phyloP scores from a whole-genome alignment of 2,888 invertebrate species.

The Hymenopus coronatus region DNA sequence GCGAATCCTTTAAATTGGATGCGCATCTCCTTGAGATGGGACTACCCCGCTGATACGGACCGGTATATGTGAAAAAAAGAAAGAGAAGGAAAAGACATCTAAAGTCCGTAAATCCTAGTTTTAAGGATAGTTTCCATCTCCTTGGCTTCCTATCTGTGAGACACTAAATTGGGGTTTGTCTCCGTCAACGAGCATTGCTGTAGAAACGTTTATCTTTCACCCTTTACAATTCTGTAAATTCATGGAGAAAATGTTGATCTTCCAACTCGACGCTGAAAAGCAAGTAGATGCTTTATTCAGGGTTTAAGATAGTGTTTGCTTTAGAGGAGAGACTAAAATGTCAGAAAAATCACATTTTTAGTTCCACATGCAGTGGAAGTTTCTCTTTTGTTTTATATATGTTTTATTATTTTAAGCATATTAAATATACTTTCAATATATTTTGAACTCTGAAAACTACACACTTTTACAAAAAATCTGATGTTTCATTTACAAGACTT shows the following conservation, averaged over 20 bases:
- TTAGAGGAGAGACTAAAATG: no score
- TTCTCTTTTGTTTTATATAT: no score
- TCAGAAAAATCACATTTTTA: no score
- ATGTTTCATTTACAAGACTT: no score
- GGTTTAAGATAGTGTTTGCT: neutral
- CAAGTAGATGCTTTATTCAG: neutral
- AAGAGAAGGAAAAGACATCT: neutral
- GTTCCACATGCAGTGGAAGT: no score
- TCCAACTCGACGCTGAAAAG: neutral
- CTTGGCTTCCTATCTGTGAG: neutral
- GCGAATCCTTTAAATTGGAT: constrained; percentile 57
- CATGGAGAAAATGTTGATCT: neutral
- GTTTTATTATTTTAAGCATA: no score
- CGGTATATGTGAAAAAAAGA: neutral
- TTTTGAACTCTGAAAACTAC: no score
- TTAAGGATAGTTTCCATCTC: constrained; percentile 12
- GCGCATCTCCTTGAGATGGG: constrained; percentile 34
- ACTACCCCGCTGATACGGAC: neutral
- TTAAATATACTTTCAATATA: no score
- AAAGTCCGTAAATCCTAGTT: constrained; percentile 12
- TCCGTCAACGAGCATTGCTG: neutral
- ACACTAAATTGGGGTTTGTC: constrained; percentile 10
- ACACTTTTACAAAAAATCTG: no score
- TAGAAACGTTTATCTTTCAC: neutral
- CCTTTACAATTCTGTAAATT: neutral